A percentile compares a stretch with the other conserved stretches of the same genome.
These are phyloP conservation scores for Delphinus delphis DNA, from an alignment of 2,113 vertebrate genomes.

Conservation along the genomic window DNA sequence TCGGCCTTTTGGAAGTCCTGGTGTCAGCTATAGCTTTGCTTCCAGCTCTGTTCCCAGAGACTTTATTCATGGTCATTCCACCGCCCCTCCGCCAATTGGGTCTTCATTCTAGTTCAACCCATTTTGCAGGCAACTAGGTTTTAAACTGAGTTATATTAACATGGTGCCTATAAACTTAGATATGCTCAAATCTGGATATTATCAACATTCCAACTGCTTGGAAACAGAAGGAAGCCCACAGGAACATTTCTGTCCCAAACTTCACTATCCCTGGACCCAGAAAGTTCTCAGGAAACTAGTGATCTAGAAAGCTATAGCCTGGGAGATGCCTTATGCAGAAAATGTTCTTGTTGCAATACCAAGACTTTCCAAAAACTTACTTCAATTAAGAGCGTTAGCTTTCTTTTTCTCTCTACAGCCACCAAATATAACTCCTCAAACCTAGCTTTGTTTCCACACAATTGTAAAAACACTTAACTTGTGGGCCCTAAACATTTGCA, in stretches of 20 bases:
- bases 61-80: not conserved
- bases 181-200: not conserved
- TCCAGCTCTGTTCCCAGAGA: not conserved
- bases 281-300: slow-evolving; percentile 33
- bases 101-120: not conserved
- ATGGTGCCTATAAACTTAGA: not conserved
- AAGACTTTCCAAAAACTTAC: not conserved
- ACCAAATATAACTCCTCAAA: not conserved
- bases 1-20: not conserved
- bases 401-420: not conserved
- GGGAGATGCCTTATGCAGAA: not conserved
- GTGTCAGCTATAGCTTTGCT: not conserved
- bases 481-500: not conserved
- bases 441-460: not conserved
- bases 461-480: slow-evolving; percentile 1
- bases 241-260: not conserved
- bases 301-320: not conserved
- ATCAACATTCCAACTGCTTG: not conserved
- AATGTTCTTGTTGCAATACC: not conserved
- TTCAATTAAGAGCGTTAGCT: not conserved
- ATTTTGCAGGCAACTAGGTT: not conserved
- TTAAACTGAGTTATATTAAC: slow-evolving; percentile 21
- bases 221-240: not conserved
- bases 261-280: not conserved
- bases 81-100: not conserved